Conservation (phyloP, 2,888 invertebrate species). For the Tipula helvola region DNA sequence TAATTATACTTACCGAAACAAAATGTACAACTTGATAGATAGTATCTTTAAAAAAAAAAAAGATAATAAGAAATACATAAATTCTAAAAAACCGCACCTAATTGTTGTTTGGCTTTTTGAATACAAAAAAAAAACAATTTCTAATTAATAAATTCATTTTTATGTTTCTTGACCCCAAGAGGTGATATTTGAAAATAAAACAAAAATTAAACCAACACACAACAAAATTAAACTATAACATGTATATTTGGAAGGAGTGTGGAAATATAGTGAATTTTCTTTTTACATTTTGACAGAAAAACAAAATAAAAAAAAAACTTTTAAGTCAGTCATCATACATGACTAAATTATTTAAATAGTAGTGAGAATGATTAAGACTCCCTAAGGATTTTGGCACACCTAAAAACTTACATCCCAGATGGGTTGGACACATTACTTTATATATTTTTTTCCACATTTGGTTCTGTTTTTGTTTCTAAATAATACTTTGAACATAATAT, state of each 20-base stretch:
- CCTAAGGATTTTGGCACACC: slow-evolving; percentile 20
- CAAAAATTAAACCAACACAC: not conserved
- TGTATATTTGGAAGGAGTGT: not conserved
- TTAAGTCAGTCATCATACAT: slow-evolving; percentile 7
- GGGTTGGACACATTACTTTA: slow-evolving; percentile 7
- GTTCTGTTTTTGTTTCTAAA: not conserved
- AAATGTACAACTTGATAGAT: too few relatives aligned
- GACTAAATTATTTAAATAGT: not conserved
- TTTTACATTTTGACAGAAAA: not conserved
- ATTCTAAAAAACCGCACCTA: not conserved
- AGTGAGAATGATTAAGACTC: slow-evolving; percentile 16
- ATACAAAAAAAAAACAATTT: not conserved
- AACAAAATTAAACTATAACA: not conserved
- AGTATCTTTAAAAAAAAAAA: too few relatives aligned
- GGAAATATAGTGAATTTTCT: not conserved
- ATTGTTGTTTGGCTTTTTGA: not conserved
- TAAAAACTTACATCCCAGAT: slow-evolving; percentile 17
- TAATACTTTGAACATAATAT: not conserved
- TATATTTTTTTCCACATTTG: not conserved
- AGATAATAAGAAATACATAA: too few relatives aligned
- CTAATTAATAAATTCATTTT: not conserved
- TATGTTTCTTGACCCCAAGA: not conserved
- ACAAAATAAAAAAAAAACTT: not conserved
- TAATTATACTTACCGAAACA: too few relatives aligned
- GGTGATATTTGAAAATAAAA: not conserved